Evolutionary conservation across 2,888 invertebrate genomes (phyloP).

Genomic region (Platerodrilus igneus): DNA sequence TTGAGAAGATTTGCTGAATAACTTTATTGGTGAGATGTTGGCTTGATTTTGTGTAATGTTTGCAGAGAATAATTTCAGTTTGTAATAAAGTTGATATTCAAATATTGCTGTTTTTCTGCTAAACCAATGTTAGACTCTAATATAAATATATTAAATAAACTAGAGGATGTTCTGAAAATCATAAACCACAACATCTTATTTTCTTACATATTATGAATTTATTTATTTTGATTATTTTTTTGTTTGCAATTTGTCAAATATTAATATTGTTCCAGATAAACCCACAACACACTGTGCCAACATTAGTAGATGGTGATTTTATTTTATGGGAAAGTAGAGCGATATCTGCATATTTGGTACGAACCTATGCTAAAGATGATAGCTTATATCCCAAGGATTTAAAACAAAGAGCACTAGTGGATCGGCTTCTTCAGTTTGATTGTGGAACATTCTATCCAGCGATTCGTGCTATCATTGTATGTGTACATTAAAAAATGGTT

Average conservation of each 20-base stretch:
- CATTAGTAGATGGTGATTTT: conserved; percentile 63
- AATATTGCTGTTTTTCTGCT: no score
- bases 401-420: conserved; percentile 54
- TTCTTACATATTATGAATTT: no score
- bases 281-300: conserved; percentile 65
- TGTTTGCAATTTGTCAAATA: conserved; percentile 8
- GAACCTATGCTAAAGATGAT: conserved; percentile 58
- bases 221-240: conserved; percentile 7
- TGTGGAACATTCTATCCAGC: conserved; percentile 58
- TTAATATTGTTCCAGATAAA: conserved; percentile 51
- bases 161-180: no score
- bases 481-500: no score
- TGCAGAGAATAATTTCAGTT: no score
- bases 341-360: conserved; percentile 59
- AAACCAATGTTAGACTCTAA: no score
- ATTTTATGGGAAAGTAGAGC: conserved; percentile 65
- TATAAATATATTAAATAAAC: no score
- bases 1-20: no score
- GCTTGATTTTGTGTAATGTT: no score
- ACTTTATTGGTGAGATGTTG: no score
- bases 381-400: conserved; percentile 58
- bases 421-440: conserved; percentile 62
- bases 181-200: no score
- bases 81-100: no score
- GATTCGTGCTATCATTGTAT: conserved; percentile 59